A percentile compares a stretch with the other conserved stretches of the same genome.
These are phyloP conservation scores for Nettapus auritus DNA, from an alignment of 2,113 vertebrate genomes.

Conservation along the genomic window DNA sequence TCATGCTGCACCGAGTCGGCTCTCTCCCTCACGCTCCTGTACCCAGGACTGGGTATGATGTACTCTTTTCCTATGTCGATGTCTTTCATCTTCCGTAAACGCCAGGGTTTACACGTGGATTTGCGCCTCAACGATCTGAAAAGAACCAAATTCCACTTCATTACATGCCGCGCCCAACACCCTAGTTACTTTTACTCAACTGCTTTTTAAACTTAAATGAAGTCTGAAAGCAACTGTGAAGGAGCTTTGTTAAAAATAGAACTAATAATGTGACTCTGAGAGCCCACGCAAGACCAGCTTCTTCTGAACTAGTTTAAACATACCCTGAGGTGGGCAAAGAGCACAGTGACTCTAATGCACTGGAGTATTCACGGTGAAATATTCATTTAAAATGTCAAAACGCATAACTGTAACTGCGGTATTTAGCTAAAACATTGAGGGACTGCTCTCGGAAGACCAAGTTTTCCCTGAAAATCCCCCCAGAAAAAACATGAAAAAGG, in stretches of 20 bases:
- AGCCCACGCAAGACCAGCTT: background rate
- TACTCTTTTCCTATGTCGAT: constrained; percentile 90
- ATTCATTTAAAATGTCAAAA: too few species aligned
- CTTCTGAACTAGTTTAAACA: constrained; percentile 43
- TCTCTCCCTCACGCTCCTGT: constrained; percentile 80
- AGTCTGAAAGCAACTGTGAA: background rate
- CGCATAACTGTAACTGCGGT: background rate
- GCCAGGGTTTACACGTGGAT: constrained; percentile 67
- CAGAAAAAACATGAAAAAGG: too few species aligned
- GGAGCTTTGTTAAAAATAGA: background rate
- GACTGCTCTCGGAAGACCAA: background rate
- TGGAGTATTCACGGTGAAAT: background rate
- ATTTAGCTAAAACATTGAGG: background rate
- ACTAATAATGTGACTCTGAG: background rate
- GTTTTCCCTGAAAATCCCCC: background rate
- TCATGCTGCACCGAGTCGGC: constrained; percentile 64
- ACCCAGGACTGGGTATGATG: constrained; percentile 84
- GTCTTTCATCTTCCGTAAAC: constrained; percentile 87
- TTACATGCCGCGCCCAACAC: rapidly evolving
- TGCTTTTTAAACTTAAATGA: background rate
- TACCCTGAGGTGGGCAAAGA: background rate
- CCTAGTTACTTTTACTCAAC: background rate
- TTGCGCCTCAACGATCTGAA: constrained; percentile 25
- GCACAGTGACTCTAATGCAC: background rate
- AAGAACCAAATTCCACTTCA: background rate